Conservation (phyloP, 2,888 invertebrate genomes). For the Eupsilia transversa region DNA sequence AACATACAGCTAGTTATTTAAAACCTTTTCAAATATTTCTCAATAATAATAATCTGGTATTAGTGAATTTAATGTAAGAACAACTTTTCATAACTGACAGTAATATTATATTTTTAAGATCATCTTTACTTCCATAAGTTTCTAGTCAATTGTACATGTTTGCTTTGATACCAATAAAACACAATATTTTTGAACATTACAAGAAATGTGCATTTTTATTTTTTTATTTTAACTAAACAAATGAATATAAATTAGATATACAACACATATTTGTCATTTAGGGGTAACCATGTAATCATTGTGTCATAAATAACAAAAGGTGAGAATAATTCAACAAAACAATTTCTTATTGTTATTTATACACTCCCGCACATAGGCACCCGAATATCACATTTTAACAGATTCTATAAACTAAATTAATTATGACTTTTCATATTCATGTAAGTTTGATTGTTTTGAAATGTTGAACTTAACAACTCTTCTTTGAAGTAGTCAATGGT, state of each 20-base stretch:
- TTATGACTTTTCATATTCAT: conserved; percentile 83
- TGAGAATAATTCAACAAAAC: conserved; percentile 54
- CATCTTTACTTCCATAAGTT: conserved; percentile 22
- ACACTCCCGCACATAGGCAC: conserved; percentile 58
- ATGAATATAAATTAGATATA: conserved; percentile 71
- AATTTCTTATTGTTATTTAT: conserved; percentile 59
- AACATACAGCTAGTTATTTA: conserved; percentile 13
- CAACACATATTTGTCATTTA: conserved; percentile 62
- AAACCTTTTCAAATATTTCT: conserved; percentile 16
- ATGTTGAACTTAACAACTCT: conserved; percentile 92
- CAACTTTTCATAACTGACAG: conserved; percentile 1
- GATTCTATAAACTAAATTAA: conserved; percentile 67
- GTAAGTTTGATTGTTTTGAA: conserved; percentile 87
- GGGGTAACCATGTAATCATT: conserved; percentile 56
- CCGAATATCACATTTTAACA: conserved; percentile 84
- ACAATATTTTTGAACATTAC: conserved; percentile 66
- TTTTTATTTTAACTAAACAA: conserved; percentile 66
- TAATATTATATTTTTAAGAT: conserved; percentile 10
- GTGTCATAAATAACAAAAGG: conserved; percentile 57
- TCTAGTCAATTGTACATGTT: conserved; percentile 58
- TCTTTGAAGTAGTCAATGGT: conserved; percentile 98
- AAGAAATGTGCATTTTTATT: conserved; percentile 70
- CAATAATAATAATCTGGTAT: conserved; percentile 6
- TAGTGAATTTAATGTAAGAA: conserved; percentile 6
- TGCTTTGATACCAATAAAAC: conserved; percentile 60